phyloP scores from a whole-genome alignment of 2,113 vertebrate species.

The Albula glossodonta region DNA sequence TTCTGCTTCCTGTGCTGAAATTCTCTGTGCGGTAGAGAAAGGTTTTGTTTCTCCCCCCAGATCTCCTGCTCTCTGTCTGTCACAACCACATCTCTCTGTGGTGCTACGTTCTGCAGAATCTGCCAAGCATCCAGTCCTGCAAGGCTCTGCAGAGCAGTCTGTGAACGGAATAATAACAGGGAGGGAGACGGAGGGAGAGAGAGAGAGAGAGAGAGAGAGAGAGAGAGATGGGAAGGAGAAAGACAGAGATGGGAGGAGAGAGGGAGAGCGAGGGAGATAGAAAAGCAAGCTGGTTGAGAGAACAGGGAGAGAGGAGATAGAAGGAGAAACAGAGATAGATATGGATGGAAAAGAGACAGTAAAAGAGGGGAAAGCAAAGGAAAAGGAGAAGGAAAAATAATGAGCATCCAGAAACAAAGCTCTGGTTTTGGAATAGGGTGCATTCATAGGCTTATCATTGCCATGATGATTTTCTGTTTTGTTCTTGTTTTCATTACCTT shows the following conservation, averaged over 20 bases:
- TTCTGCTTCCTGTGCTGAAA: neutral
- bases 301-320: neutral
- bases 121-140: conserved; percentile 15
- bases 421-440: neutral
- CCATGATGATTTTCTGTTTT: neutral
- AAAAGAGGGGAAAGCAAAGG: neutral
- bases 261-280: neutral
- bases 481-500: neutral
- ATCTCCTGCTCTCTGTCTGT: neutral
- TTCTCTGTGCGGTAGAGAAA: neutral
- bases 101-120: conserved; percentile 19
- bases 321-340: neutral
- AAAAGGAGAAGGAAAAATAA: neutral
- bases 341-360: neutral
- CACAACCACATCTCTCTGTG: neutral
- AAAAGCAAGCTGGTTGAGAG: neutral
- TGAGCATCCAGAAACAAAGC: neutral
- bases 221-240: neutral
- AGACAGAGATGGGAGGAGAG: neutral
- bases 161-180: conserved; percentile 17
- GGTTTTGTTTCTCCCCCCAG: neutral
- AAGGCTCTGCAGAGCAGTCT: conserved; percentile 9
- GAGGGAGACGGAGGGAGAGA: neutral
- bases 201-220: neutral
- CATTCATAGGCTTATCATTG: neutral